Conservation (phyloP, 1,140 invertebrate genomes). For the Alviniconcha marisindica region DNA sequence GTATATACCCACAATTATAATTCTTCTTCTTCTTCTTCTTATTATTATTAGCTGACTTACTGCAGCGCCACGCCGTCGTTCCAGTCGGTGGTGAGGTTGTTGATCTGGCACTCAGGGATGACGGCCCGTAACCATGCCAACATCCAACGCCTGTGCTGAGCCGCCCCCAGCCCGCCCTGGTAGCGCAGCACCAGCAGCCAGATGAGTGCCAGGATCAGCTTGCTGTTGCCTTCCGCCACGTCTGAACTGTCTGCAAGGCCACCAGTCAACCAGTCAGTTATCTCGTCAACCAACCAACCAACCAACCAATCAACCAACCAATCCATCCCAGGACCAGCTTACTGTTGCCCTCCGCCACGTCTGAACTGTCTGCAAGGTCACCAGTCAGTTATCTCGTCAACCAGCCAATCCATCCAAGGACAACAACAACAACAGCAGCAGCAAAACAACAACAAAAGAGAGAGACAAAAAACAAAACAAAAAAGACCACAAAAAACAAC, state of each 20-base stretch:
- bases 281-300: no score
- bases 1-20: neutral
- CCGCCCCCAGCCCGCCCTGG: slow-evolving; percentile 94
- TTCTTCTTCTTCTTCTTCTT: neutral
- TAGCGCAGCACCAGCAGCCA: slow-evolving; percentile 98
- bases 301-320: no score
- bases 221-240: slow-evolving; percentile 97
- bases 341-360: slow-evolving; percentile 97
- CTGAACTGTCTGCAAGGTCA: slow-evolving; percentile 89
- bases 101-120: slow-evolving; percentile 93
- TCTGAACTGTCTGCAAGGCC: slow-evolving; percentile 91
- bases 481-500: no score
- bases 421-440: no score
- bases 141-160: slow-evolving; percentile 96
- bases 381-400: no score
- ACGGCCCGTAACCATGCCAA: slow-evolving; percentile 96
- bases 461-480: no score
- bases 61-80: slow-evolving; percentile 87
- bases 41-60: slow-evolving; percentile 72
- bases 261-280: no score
- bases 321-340: slow-evolving; percentile 96
- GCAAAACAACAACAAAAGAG: no score
- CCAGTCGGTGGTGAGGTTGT: slow-evolving; percentile 97
- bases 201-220: slow-evolving; percentile 95
- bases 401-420: no score